Conservation (phyloP, 2,888 invertebrate genomes). For the Caenorhabditis wallacei region DNA sequence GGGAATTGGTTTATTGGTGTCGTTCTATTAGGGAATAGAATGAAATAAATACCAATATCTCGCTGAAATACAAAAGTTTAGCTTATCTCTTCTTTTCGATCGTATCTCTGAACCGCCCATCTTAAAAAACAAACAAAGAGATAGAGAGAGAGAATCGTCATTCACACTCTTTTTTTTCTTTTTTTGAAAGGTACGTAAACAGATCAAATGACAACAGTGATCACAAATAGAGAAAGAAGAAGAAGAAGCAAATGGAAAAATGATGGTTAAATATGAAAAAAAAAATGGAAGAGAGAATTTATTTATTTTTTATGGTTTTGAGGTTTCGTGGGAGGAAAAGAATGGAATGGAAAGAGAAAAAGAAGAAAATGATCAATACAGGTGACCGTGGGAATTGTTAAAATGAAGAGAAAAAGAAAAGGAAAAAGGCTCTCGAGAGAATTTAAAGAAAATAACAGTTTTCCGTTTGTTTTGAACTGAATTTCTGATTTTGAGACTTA, state of each 20-base stretch:
- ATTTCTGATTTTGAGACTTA: too few species aligned
- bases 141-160: constrained; percentile 13
- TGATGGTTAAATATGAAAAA: constrained; percentile 25
- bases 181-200: constrained; percentile 41
- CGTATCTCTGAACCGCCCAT: constrained; percentile 26
- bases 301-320: constrained; percentile 29
- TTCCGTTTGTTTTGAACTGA: too few species aligned
- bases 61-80: background rate
- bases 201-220: constrained; percentile 47
- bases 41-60: too few species aligned
- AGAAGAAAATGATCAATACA: constrained; percentile 10
- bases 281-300: constrained; percentile 12
- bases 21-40: too few species aligned
- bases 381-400: constrained; percentile 26
- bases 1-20: too few species aligned
- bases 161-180: constrained; percentile 21
- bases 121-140: constrained; percentile 24
- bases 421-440: background rate
- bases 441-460: background rate
- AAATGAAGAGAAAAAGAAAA: constrained; percentile 1
- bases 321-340: constrained; percentile 8
- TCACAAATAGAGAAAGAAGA: constrained; percentile 29
- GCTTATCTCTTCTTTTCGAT: constrained; percentile 24
- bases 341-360: constrained; percentile 3
- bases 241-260: constrained; percentile 12